Evolutionary conservation across 1,140 invertebrate genomes (phyloP), one percentile per base, ranked within the genome.

Genomic region (Diachasma alloeum): DNA sequence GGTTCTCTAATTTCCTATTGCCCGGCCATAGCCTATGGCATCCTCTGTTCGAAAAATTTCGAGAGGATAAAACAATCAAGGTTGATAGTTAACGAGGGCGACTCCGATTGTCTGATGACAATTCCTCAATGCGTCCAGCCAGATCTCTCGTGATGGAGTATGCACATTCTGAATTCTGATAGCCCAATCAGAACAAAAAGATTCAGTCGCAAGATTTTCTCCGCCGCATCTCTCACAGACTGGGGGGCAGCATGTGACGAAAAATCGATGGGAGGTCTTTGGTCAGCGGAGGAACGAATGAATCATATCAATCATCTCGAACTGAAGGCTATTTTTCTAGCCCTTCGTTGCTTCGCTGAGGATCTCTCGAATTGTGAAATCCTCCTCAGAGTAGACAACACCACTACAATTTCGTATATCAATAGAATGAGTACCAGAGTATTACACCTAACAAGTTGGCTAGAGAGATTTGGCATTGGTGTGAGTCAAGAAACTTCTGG

Each of bases 401-500:
- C 31, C 31, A 31, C 31, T 3, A 6, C 31, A 6, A 31, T 31
- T 31, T 31, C 31, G 2, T 31, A 31, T 6, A 31, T 31, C 6
- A 31, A 31, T 31, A 31, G 31, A 31, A 3, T 31, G 6, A 6
- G 31, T 31, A 31, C 31, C 4, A 46, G 44, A 46, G 2, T 46
- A 2, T 46, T 11, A 5, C 44, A 46, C 44, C 44, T 46, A 46
- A 46, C 9, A 11, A 46, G 9, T 46, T 46, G 10, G 3, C 44
- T 46, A 2, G 44, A 46, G 70, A 72, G 39, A 77, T 77, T 31
- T 83, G 80, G 81, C 39, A 73, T 19, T 83, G 79, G 77, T 79
- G 79, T 66, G 80, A 31, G 31, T 2, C 31, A 2, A 31, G 31
- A 31, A 6, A 6, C 79, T 36, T 83, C 11, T 78, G 68, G 53